Evolutionary conservation across 1,140 invertebrate species (phyloP).

Genomic region (Thereuonema tuberculata): DNA sequence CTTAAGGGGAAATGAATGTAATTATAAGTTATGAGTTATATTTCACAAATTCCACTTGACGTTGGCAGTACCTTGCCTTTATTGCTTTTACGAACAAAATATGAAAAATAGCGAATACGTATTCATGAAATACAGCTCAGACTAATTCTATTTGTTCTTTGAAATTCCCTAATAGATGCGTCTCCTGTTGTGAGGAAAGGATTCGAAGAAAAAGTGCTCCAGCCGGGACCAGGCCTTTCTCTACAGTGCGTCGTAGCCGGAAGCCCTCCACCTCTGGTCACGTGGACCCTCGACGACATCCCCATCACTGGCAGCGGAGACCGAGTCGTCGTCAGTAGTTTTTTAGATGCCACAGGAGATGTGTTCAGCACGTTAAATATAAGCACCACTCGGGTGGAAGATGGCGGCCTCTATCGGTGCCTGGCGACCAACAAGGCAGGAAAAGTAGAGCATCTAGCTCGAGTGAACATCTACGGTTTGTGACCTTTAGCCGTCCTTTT

Average conservation of each 20-base stretch:
- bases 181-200: constrained; percentile 62
- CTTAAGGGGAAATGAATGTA: too few species aligned
- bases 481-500: not conserved
- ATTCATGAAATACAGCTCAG: too few species aligned
- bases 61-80: too few species aligned
- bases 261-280: constrained; percentile 60
- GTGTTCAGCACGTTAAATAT: constrained; percentile 90
- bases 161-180: too few species aligned
- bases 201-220: constrained; percentile 67
- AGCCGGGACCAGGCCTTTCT: constrained; percentile 66
- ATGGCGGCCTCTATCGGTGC: constrained; percentile 86
- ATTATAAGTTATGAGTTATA: too few species aligned
- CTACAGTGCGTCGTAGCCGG: constrained; percentile 72
- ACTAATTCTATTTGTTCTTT: too few species aligned
- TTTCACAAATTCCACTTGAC: too few species aligned
- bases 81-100: too few species aligned
- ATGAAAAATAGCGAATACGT: too few species aligned
- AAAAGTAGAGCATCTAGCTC: constrained; percentile 64
- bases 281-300: constrained; percentile 67
- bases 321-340: not conserved
- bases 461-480: constrained; percentile 77
- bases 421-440: constrained; percentile 84
- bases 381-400: constrained; percentile 76
- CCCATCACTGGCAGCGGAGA: constrained; percentile 34
- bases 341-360: constrained; percentile 66